Base-by-base conservation (phyloP, 2,888 invertebrate genomes). In the Caenorhabditis sp. region DNA sequence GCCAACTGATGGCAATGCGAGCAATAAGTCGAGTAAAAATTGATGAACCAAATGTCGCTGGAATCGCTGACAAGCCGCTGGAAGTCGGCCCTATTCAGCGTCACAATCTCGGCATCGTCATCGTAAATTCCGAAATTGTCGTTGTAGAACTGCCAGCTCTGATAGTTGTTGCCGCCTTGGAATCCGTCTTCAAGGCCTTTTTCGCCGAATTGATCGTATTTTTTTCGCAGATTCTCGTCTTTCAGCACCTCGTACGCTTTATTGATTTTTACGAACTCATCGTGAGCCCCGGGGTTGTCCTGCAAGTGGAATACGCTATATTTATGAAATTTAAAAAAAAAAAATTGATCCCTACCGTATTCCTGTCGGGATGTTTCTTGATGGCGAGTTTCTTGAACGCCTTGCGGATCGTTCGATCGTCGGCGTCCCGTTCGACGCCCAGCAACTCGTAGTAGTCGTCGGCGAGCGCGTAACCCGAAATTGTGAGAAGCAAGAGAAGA, bases 11-110 rank as follows among this genome's bases (percentile, higher is more conserved):
- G 96, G 90, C 96, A 96, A 86, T 96, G 96, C 22, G 95, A 95
- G 91, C 96, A 96, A 91, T 95, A 95, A 1, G 96, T 95, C 0
- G 96, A 96, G 92, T 96, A 96, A 92, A 95, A 96, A 92, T 96
- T 96, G 78, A 96, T 94, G 92, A 96, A 96, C 95, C 96, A 95
- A 35, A 95, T 94, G 81, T 95, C 95, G 50, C 72, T 79, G 1
- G 85, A 93, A 58, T 93, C 92, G 28, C 94, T 64, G n/a, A 95
- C 93, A 35, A 93, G 92, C 83, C 92, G 92, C 79, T 93, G 93
- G 93, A 95, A 96, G 90, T 95, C 95, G 78, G 94, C 93, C 88
- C 94, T 94, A 86, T 94, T 95, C 2, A 96, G 92, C 0, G 96
- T 96, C 28, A 95, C 94, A 80, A 96, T 95, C 92, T 95, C 94